Percentiles rank a stretch among this genome's conserved stretches.
phyloP scores from a whole-genome alignment of 1,140 invertebrate species.

The Colletes latitarsis region DNA sequence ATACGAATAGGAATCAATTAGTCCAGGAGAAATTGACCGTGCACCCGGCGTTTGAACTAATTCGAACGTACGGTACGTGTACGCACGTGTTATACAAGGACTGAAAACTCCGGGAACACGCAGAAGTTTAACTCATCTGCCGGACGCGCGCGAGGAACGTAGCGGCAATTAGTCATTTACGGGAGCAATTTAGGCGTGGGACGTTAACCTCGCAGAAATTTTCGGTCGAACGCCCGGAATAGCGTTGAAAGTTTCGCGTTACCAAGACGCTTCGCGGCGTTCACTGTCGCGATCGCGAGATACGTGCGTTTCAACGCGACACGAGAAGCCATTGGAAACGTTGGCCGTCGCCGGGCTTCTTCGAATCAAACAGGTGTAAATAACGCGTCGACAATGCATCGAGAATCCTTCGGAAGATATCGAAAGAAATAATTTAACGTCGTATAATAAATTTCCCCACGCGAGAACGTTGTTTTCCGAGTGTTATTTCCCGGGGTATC shows the following conservation, averaged over 20 bases:
- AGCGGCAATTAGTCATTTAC: conserved; percentile 16
- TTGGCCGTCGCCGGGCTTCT: too few species aligned
- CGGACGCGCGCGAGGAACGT: neutral
- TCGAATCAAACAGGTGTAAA: neutral
- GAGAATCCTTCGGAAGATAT: neutral
- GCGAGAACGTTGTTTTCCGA: neutral
- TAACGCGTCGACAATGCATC: neutral
- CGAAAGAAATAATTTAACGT: neutral
- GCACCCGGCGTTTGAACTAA: conserved; percentile 13
- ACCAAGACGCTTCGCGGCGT: too few species aligned
- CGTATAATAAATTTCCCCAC: too few species aligned
- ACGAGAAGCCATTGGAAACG: neutral
- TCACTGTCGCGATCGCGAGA: neutral
- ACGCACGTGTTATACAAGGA: neutral
- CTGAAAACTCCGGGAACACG: neutral
- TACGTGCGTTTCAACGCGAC: neutral
- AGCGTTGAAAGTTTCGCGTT: neutral
- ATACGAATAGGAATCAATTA: neutral
- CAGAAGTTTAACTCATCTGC: neutral
- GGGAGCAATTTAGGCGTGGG: neutral
- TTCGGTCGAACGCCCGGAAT: neutral
- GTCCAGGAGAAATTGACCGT: neutral
- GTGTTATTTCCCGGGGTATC: too few species aligned
- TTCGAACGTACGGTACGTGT: neutral
- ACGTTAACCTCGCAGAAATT: neutral